phyloP scores from a whole-genome alignment of 2,797 vertebrate species.

The Sebastes vulpes region DNA sequence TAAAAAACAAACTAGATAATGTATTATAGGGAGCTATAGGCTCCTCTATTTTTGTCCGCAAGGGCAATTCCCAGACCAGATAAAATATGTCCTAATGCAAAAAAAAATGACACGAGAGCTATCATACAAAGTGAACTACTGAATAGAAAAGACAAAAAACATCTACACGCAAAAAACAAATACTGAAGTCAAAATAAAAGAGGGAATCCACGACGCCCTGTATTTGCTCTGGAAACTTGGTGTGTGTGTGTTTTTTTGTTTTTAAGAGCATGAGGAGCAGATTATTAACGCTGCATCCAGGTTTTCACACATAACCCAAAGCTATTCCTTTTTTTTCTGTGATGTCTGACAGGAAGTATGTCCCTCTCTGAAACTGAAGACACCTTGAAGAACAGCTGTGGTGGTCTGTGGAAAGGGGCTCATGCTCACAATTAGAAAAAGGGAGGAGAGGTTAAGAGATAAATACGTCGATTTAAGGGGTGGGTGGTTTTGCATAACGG shows the following conservation, averaged over 20 bases:
- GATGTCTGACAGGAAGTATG: background rate
- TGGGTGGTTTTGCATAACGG: constrained; percentile 65
- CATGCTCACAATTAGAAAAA: constrained; percentile 16
- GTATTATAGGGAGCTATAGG: constrained; percentile 45
- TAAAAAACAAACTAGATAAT: constrained; percentile 73
- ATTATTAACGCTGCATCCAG: constrained; percentile 15
- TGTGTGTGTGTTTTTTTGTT: background rate
- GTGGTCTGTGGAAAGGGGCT: constrained; percentile 1
- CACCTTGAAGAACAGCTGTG: background rate
- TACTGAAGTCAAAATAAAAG: constrained; percentile 69
- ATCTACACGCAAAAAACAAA: constrained; percentile 73
- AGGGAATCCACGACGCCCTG: constrained; percentile 39
- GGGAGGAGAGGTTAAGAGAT: background rate
- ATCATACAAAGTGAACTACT: constrained; percentile 65
- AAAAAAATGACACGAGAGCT: constrained; percentile 43
- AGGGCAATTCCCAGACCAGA: constrained; percentile 52
- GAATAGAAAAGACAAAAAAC: constrained; percentile 75
- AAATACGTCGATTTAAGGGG: constrained; percentile 17
- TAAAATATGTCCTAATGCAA: constrained; percentile 54
- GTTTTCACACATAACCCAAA: background rate
- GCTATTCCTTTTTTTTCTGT: constrained; percentile 3
- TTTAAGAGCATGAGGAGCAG: constrained; percentile 21
- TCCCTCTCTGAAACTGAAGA: constrained; percentile 16
- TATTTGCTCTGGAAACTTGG: constrained; percentile 17
- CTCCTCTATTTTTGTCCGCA: constrained; percentile 33